phyloP scores from a whole-genome alignment of 2,797 vertebrate species.

The Rhynchonycteris naso region DNA sequence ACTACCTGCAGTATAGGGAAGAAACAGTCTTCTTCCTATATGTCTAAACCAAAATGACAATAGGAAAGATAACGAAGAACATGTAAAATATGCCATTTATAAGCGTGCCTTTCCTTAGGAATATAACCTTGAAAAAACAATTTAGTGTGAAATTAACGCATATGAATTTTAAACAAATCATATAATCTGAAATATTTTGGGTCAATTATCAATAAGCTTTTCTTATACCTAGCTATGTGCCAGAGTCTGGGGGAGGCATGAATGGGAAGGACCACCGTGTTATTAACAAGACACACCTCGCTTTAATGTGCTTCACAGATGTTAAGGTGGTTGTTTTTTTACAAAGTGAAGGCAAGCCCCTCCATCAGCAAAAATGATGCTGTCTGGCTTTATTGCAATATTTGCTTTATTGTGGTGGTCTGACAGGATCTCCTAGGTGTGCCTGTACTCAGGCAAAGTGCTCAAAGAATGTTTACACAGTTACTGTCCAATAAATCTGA shows the following conservation, averaged over 20 bases:
- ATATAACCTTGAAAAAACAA: neutral
- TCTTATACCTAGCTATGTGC: neutral
- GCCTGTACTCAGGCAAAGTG: neutral
- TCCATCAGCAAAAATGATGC: neutral
- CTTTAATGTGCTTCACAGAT: neutral
- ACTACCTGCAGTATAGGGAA: neutral
- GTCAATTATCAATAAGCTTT: neutral
- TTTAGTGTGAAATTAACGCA: neutral
- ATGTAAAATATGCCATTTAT: neutral
- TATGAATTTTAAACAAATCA: neutral
- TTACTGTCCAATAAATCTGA: neutral
- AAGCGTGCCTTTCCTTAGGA: constrained; percentile 1
- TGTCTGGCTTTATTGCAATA: neutral
- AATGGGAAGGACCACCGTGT: neutral
- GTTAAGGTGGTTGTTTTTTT: neutral
- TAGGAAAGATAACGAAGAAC: neutral
- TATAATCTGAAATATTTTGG: neutral
- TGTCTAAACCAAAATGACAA: neutral
- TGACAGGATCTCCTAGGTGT: neutral
- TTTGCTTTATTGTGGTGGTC: neutral
- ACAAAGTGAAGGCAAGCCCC: neutral
- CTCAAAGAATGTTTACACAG: neutral
- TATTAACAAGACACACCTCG: neutral
- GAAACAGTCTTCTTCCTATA: neutral
- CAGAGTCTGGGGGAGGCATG: neutral